Evolutionary conservation across 2,888 invertebrate species (phyloP).

Genomic region (Germaria angustata): DNA sequence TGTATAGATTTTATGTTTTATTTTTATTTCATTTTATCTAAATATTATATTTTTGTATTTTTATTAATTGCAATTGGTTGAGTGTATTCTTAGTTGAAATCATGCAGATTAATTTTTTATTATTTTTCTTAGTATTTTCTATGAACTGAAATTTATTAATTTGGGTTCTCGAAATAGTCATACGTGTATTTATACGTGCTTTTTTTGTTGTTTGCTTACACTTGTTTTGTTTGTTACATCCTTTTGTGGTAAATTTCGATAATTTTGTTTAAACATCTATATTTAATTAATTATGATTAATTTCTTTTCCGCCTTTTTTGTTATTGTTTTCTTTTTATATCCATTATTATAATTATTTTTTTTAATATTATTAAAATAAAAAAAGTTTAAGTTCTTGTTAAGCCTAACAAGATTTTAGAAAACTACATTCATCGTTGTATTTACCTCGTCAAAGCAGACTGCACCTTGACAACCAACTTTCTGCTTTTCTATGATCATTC

Average conservation of each 20-base stretch:
- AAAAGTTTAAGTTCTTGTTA: slow-evolving; percentile 69
- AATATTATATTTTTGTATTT: slow-evolving; percentile 33
- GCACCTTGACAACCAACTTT: slow-evolving; percentile 93
- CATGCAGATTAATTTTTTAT: slow-evolving; percentile 47
- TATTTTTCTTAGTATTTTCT: slow-evolving; percentile 30
- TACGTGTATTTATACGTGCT: slow-evolving; percentile 48
- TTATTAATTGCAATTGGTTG: slow-evolving; percentile 46
- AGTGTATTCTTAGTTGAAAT: slow-evolving; percentile 45
- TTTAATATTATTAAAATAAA: slow-evolving; percentile 68
- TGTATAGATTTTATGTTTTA: slow-evolving; percentile 44
- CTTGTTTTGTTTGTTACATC: slow-evolving; percentile 30
- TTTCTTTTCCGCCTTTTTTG: slow-evolving; percentile 47
- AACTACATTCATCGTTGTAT: slow-evolving; percentile 74
- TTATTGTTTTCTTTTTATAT: slow-evolving; percentile 62
- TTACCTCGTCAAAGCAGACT: slow-evolving; percentile 90
- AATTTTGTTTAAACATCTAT: slow-evolving; percentile 64
- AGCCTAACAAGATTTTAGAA: slow-evolving; percentile 77
- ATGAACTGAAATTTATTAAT: slow-evolving; percentile 32
- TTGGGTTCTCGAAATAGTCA: slow-evolving; percentile 35
- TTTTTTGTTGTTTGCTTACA: slow-evolving; percentile 33
- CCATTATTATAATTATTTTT: slow-evolving; percentile 62
- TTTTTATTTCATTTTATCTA: slow-evolving; percentile 44
- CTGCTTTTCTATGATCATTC: slow-evolving; percentile 89
- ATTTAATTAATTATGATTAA: slow-evolving; percentile 64
- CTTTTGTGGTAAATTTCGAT: slow-evolving; percentile 64